Evolutionary conservation across 1,140 invertebrate species (phyloP), one percentile per base, ranked within the genome.

Genomic region (Brachionus manjavacas): DNA sequence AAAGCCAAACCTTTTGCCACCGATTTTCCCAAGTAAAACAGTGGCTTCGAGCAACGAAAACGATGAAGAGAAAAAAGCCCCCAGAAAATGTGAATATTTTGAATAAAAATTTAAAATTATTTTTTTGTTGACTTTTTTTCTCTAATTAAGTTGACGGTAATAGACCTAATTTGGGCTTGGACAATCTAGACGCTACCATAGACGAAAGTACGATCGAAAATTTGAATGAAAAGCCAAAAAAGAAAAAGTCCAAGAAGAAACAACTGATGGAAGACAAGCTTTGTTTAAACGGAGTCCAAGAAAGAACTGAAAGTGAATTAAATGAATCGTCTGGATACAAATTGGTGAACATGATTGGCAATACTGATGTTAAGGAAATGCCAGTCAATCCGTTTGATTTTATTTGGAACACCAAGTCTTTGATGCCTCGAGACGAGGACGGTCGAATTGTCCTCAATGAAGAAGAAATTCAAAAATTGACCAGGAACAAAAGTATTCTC

Each of bases 311-410:
- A 31, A 76, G 16, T 49, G 72, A 49, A 9, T 11, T 25, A 46
- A 23, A 46, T 12, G 43, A 76, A 4, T 25, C 72, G 31, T 25
- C 25, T 49, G 72, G 20, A n/a, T 49, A 23, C 41, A 76, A 76
- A 76, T 31, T 76, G 25, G 72, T 76, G 6, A 76, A 76, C 72
- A 76, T 46, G 46, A 49, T 76, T 4, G 43, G 43, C 9, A 76
- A 76, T 49, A 76, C 72, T 14, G 43, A 76, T n/a, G 72, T 76
- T 6, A 76, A 76, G 52, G 72, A 76, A 76, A 76, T 76, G 72
- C 72, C 72, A 11, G 20, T 76, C 23, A 76, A 76, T 25, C 72
- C 72, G 6, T 76, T 76, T 49, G 72, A 76, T 49, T 76, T 76
- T 31, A 76, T 76, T 25, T 76, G 72, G 72, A 49, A 49, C 25